phyloP scores from a whole-genome alignment of 1,140 invertebrate genomes.

The Drosophila tristis region DNA sequence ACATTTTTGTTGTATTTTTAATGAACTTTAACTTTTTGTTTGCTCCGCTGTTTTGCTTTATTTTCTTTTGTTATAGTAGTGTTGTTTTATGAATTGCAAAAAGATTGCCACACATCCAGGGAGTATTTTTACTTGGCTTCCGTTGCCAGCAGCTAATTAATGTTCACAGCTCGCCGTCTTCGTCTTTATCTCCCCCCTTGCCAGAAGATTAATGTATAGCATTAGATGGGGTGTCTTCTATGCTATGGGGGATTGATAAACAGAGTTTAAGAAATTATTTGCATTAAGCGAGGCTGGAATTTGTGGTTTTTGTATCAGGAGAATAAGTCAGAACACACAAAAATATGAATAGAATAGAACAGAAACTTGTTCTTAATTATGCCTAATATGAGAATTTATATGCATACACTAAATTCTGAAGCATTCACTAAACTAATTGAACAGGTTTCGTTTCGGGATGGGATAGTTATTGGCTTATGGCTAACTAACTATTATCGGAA shows the following conservation, averaged over 20 bases:
- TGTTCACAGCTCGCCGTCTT: slow-evolving; percentile 15
- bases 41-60: slow-evolving; percentile 5
- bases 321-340: slow-evolving; percentile 3
- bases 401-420: slow-evolving; percentile 54
- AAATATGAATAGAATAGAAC: slow-evolving; percentile 45
- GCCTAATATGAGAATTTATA: slow-evolving; percentile 59
- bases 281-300: slow-evolving; percentile 36
- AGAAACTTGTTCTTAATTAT: slow-evolving; percentile 65
- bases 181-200: slow-evolving; percentile 13
- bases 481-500: too few species aligned
- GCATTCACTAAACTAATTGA: slow-evolving; percentile 64
- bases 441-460: slow-evolving; percentile 43
- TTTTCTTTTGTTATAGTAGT: slow-evolving; percentile 6
- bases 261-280: slow-evolving; percentile 42
- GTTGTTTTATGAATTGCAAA: slow-evolving; percentile 11
- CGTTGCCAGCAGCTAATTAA: slow-evolving; percentile 41
- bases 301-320: slow-evolving; percentile 16
- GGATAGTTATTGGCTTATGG: neutral
- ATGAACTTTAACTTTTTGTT: slow-evolving; percentile 37
- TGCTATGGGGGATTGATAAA: slow-evolving; percentile 35
- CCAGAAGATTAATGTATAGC: slow-evolving; percentile 41
- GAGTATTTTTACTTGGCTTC: slow-evolving; percentile 35
- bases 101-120: slow-evolving; percentile 20
- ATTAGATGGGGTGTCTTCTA: slow-evolving; percentile 23
- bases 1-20: slow-evolving; percentile 48